A percentile compares a stretch with the other conserved stretches of the same genome.
These are phyloP conservation scores for Pogonomyrmex barbatus DNA, from an alignment of 1,140 invertebrate genomes.

Conservation along the genomic window DNA sequence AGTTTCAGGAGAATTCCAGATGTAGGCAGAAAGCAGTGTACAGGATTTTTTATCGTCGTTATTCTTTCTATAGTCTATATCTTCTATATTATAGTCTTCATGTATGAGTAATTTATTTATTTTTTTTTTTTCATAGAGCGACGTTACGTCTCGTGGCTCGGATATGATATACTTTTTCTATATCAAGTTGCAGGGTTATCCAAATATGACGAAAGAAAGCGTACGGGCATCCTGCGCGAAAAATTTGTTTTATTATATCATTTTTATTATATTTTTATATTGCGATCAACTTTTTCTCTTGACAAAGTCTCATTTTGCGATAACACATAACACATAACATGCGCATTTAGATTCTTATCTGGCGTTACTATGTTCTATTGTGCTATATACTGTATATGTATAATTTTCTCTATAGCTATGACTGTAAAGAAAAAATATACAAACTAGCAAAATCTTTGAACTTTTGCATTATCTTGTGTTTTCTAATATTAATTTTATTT, in stretches of 20 bases:
- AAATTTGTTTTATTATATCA: conserved; percentile 49
- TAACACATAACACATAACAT: conserved; percentile 36
- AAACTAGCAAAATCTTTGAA: conserved; percentile 3
- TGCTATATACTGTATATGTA: conserved; percentile 28
- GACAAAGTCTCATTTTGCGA: conserved; percentile 56
- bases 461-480: conserved; percentile 7
- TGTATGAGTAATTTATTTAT: conserved; percentile 53
- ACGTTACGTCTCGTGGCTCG: conserved; percentile 87
- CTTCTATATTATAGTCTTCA: background rate
- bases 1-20: conserved; percentile 59
- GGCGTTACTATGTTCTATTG: conserved; percentile 28
- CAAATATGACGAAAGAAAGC: conserved; percentile 80
- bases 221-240: conserved; percentile 68
- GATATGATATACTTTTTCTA: conserved; percentile 87
- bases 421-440: conserved; percentile 13
- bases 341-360: conserved; percentile 46
- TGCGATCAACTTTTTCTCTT: conserved; percentile 83
- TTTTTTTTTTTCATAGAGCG: conserved; percentile 74
- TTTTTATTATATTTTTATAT: conserved; percentile 56
- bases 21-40: conserved; percentile 69
- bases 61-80: background rate
- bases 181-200: conserved; percentile 87
- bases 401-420: conserved; percentile 21
- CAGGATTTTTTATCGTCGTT: conserved; percentile 47
- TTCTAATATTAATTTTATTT: conserved; percentile 41